phyloP scores from a whole-genome alignment of 2,797 vertebrate species.

The Gouania willdenowi region DNA sequence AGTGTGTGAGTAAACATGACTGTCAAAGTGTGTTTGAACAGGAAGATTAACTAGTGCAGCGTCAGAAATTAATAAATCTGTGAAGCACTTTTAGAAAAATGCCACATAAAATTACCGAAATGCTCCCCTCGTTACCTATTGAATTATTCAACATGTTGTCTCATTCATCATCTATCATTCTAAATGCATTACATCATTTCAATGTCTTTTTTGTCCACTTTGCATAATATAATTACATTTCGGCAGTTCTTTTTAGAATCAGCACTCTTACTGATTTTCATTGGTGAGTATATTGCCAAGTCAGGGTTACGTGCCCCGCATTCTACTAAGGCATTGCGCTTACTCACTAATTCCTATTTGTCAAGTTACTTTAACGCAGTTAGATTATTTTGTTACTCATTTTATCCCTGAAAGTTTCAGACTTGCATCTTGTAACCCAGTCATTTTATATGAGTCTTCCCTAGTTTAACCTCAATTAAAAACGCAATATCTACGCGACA shows the following conservation, averaged over 20 bases:
- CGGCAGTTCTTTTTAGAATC: constrained; percentile 33
- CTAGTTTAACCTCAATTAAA: no score
- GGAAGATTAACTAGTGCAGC: constrained; percentile 3
- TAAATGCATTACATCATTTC: constrained; percentile 37
- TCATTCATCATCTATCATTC: constrained; percentile 30
- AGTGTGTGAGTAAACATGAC: background rate
- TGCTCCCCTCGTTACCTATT: constrained; percentile 2
- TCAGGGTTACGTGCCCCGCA: constrained; percentile 15
- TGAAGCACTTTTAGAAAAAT: background rate
- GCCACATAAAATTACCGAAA: background rate
- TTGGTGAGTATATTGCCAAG: constrained; percentile 19
- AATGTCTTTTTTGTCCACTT: constrained; percentile 35
- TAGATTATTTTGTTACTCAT: background rate
- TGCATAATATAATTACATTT: constrained; percentile 48
- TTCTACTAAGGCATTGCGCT: constrained; percentile 7
- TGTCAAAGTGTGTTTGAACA: constrained; percentile 13
- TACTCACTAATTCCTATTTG: constrained; percentile 28
- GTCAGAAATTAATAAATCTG: background rate
- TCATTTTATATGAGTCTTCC: constrained; percentile 1
- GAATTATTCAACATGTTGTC: constrained; percentile 4
- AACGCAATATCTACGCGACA: no score
- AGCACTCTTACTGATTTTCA: constrained; percentile 33
- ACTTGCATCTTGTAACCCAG: background rate
- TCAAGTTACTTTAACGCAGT: constrained; percentile 9
- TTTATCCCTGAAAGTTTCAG: constrained; percentile 1